Conservation (phyloP, 2,888 invertebrate genomes). For the Mechanitis mazaeus region DNA sequence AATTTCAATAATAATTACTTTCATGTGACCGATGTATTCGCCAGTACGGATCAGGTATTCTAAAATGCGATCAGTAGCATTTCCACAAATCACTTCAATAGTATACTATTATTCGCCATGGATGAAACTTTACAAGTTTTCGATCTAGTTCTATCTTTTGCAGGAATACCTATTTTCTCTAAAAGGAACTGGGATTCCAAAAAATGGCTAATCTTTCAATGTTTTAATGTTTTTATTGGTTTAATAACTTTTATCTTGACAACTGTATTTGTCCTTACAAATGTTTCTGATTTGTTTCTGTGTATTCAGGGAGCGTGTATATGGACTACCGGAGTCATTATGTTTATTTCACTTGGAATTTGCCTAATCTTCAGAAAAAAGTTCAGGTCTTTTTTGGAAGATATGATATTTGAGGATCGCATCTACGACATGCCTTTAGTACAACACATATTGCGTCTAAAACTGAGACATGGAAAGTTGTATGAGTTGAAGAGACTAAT, state of each 20-base stretch:
- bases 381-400: conserved; percentile 49
- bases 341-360: conserved; percentile 55
- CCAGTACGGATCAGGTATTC: conserved; percentile 11
- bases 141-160: conserved; percentile 50
- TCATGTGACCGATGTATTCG: neutral
- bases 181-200: conserved; percentile 48
- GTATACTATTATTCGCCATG: conserved; percentile 40
- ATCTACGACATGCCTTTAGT: conserved; percentile 56
- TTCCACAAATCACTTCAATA: conserved; percentile 32
- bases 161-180: conserved; percentile 55
- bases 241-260: conserved; percentile 54
- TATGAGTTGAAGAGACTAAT: conserved; percentile 49
- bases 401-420: conserved; percentile 53
- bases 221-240: conserved; percentile 50
- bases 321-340: conserved; percentile 62
- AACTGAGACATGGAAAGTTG: conserved; percentile 35
- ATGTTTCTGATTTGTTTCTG: conserved; percentile 41
- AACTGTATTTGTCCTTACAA: conserved; percentile 47
- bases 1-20: too few species aligned
- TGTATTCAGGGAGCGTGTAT: conserved; percentile 65
- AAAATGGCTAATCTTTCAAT: conserved; percentile 49
- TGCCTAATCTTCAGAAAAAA: conserved; percentile 51
- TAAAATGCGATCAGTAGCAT: conserved; percentile 31
- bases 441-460: conserved; percentile 33
- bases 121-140: conserved; percentile 50